These are phyloP conservation scores for Anagrus nilaparvatae DNA, from an alignment of 1,140 invertebrate species.

Conservation along the genomic window DNA sequence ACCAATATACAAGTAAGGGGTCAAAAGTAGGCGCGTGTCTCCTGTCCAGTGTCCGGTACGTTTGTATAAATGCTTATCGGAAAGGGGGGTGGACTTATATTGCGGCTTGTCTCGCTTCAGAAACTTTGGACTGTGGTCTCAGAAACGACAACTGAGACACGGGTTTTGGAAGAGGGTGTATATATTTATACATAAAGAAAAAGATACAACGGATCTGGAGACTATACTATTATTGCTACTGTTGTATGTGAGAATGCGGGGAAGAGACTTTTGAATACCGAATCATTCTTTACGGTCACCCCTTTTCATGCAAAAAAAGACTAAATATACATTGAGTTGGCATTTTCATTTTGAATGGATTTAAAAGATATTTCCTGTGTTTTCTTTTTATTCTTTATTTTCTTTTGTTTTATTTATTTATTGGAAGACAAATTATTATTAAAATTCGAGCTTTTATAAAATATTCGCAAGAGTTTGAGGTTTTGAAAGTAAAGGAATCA, in stretches of 20 bases:
- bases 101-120: constrained; percentile 35
- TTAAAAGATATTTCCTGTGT: constrained; percentile 1
- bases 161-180: constrained; percentile 17
- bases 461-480: neutral
- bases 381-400: neutral
- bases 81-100: constrained; percentile 31
- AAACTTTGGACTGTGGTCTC: constrained; percentile 35
- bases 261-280: too few species aligned
- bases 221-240: neutral
- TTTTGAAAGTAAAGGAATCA: neutral
- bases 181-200: constrained; percentile 10
- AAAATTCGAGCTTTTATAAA: neutral
- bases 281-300: constrained; percentile 33
- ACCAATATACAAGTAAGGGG: too few species aligned
- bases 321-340: too few species aligned
- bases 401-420: neutral
- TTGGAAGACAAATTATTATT: constrained; percentile 9
- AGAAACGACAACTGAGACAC: constrained; percentile 16
- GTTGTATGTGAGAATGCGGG: constrained; percentile 29
- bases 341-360: too few species aligned
- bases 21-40: neutral
- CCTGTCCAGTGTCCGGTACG: neutral
- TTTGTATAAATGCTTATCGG: neutral
- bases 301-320: constrained; percentile 9
- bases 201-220: constrained; percentile 19